phyloP scores from a whole-genome alignment of 2,797 vertebrate species.

The Rhinatrema bivittatum region DNA sequence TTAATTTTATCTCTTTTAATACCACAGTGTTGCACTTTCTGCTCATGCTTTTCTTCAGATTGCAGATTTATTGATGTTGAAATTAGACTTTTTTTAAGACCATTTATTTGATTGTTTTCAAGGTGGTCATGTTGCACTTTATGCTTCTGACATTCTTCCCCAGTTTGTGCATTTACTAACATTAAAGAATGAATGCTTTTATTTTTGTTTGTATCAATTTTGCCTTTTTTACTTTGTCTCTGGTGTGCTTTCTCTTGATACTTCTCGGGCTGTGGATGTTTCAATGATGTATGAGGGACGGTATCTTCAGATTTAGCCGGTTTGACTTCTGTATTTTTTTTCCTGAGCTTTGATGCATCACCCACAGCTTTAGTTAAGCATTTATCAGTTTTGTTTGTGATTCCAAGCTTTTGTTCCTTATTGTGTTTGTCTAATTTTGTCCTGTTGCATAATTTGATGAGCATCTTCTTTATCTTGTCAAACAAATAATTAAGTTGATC shows the following conservation, averaged over 20 bases:
- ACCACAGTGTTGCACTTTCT: no score
- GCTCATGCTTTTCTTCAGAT: conserved; percentile 19
- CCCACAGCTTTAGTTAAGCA: conserved; percentile 22
- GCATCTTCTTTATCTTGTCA: conserved; percentile 62
- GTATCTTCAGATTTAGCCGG: conserved; percentile 28
- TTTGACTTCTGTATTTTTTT: conserved; percentile 26
- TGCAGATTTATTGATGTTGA: no score
- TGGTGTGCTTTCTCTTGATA: no score
- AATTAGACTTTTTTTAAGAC: no score
- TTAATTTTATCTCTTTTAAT: conserved; percentile 29
- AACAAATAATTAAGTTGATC: conserved; percentile 86
- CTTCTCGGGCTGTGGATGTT: no score
- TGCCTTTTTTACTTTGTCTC: no score
- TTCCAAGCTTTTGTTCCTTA: conserved; percentile 35
- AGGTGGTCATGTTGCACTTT: no score
- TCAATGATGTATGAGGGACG: conserved; percentile 17
- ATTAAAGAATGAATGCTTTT: no score
- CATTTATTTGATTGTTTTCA: no score
- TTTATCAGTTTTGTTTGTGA: conserved; percentile 24
- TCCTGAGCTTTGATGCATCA: conserved; percentile 28
- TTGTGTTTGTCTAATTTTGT: conserved; percentile 27
- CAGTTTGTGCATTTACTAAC: no score
- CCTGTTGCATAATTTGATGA: conserved; percentile 60
- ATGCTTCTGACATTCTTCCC: no score
- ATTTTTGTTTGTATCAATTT: no score